Conservation (phyloP, 1,140 invertebrate genomes). For the Nautilus pompilius region DNA sequence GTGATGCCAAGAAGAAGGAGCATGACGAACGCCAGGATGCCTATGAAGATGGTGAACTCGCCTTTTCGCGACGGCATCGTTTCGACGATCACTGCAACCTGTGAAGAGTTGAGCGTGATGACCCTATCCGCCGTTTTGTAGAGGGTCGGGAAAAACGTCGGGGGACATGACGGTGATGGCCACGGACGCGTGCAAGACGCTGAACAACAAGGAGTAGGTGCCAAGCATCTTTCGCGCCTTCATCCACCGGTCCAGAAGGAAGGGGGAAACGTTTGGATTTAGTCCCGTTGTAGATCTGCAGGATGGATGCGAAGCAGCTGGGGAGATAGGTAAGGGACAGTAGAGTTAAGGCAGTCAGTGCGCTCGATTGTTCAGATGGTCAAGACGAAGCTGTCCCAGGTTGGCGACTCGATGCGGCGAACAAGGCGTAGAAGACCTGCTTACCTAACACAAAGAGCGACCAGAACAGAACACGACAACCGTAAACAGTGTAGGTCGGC, state of each 20-base stretch:
- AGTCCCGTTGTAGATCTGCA: conserved; percentile 44
- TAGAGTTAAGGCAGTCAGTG: conserved; percentile 44
- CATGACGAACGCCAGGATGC: conserved; percentile 36
- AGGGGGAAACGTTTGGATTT: conserved; percentile 43
- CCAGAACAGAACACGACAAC: conserved; percentile 43
- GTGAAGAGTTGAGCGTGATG: conserved; percentile 24
- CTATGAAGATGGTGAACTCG: conserved; percentile 33
- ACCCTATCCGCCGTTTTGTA: conserved; percentile 27
- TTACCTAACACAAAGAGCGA: not conserved
- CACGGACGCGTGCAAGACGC: conserved; percentile 36
- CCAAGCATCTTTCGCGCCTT: conserved; percentile 45
- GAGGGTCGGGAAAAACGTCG: conserved; percentile 46
- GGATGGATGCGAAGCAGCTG: conserved; percentile 34
- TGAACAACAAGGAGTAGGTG: conserved; percentile 37
- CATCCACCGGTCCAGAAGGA: conserved; percentile 44
- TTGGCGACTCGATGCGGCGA: not conserved
- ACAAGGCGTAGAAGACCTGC: not conserved
- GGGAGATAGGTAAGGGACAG: conserved; percentile 46
- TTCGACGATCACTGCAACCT: conserved; percentile 8
- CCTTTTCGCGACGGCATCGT: conserved; percentile 44
- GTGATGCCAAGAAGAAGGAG: conserved; percentile 36
- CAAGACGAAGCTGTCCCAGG: not conserved
- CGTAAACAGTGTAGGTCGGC: conserved; percentile 32
- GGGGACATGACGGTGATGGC: conserved; percentile 44
- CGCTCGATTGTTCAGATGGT: conserved; percentile 39